phyloP scores from a whole-genome alignment of 2,113 vertebrate species.

The Turnix velox region DNA sequence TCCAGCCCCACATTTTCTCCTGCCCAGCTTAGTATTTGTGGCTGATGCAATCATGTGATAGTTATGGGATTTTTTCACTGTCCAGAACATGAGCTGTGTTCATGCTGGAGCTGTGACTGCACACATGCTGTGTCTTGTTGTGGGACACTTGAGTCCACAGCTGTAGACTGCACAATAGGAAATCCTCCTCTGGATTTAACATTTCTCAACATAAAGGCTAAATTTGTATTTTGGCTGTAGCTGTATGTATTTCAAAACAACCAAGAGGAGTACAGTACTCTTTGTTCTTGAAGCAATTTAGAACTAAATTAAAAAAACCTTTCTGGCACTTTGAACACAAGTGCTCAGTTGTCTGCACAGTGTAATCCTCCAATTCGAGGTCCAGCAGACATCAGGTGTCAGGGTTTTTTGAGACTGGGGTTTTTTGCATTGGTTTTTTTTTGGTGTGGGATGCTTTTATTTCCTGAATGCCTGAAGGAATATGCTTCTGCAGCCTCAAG shows the following conservation, averaged over 20 bases:
- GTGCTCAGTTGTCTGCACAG: not conserved
- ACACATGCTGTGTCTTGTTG: not conserved
- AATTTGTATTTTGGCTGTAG: constrained; percentile 9
- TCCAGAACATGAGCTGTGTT: not conserved
- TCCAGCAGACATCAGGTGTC: not conserved
- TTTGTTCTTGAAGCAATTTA: constrained; percentile 11
- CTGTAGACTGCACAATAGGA: constrained; percentile 24
- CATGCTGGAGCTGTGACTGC: not conserved
- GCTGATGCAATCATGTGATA: not conserved
- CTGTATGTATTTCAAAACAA: not conserved
- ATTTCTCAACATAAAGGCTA: not conserved
- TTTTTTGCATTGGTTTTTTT: not conserved
- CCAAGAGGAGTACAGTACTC: not conserved
- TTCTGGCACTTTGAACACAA: not conserved
- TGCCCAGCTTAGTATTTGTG: not conserved
- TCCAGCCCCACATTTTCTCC: constrained; percentile 7
- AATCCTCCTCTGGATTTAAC: constrained; percentile 7
- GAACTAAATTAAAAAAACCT: constrained; percentile 11
- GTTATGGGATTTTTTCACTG: not conserved
- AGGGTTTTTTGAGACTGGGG: not conserved
- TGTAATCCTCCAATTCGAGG: not conserved
- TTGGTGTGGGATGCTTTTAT: not conserved
- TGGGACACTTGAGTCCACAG: not conserved
- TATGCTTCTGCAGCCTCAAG: not conserved
- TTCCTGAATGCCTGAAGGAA: not conserved